Evolutionary conservation across 2,797 vertebrate species (phyloP).

Genomic region (Coccyzus lansbergi): DNA sequence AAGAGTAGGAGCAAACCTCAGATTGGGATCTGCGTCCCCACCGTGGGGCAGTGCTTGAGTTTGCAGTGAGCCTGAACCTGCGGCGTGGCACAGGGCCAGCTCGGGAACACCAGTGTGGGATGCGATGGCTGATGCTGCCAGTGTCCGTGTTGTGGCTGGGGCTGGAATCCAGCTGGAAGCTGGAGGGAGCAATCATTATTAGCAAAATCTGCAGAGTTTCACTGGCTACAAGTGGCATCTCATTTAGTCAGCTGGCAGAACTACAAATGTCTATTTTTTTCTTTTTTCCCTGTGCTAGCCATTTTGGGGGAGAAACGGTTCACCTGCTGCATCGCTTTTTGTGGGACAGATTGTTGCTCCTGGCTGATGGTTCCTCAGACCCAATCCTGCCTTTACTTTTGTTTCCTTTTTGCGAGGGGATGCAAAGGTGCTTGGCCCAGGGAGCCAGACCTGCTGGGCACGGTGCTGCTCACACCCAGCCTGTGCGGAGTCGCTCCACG

Average conservation of each 20-base stretch:
- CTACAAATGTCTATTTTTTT: background rate
- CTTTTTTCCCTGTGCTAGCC: background rate
- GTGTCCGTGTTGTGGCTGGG: background rate
- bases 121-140: background rate
- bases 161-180: slow-evolving; percentile 61
- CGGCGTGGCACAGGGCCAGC: background rate
- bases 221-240: slow-evolving; percentile 35
- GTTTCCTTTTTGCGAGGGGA: background rate
- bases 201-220: slow-evolving; percentile 65
- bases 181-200: slow-evolving; percentile 12
- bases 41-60: accelerated
- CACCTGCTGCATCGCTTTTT: background rate
- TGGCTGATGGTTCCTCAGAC: background rate
- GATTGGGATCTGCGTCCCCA: background rate
- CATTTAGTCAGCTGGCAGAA: slow-evolving; percentile 28
- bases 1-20: background rate
- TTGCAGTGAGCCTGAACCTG: background rate
- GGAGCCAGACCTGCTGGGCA: background rate
- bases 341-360: background rate
- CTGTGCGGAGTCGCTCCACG: accelerated
- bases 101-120: background rate
- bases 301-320: background rate
- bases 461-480: accelerated
- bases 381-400: background rate
- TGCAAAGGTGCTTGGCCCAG: background rate